Percentiles rank a stretch among this genome's conserved stretches.
Conservation (phyloP, 2,797 vertebrate species). For the Enteromius viviparus region DNA sequence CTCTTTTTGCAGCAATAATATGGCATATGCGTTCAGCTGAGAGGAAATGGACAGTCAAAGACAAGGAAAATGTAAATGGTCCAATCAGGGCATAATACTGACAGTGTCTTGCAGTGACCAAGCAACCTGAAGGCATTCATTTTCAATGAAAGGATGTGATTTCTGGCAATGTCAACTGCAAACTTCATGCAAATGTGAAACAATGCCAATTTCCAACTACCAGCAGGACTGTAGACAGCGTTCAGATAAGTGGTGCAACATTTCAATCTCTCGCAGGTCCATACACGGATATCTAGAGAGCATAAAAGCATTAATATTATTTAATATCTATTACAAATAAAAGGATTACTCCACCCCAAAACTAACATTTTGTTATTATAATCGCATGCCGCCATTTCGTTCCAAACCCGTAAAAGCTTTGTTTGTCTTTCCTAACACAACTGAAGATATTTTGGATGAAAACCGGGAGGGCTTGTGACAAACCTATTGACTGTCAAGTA, state of each 20-base stretch:
- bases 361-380: too few species aligned
- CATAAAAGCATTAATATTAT: background rate
- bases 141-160: slow-evolving; percentile 12
- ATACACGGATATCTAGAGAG: background rate
- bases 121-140: slow-evolving; percentile 23
- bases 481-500: too few species aligned
- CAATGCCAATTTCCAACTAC: background rate
- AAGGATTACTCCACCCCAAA: too few species aligned
- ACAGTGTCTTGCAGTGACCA: background rate
- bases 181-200: background rate
- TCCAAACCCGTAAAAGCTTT: too few species aligned
- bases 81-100: slow-evolving; percentile 1
- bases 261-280: background rate
- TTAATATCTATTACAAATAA: background rate
- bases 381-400: too few species aligned
- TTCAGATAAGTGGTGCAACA: background rate
- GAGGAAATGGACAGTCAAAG: background rate
- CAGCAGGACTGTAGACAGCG: background rate
- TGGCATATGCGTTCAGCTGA: background rate
- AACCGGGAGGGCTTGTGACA: too few species aligned
- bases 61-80: slow-evolving; percentile 4
- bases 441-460: too few species aligned
- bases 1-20: slow-evolving; percentile 9
- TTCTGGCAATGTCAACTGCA: background rate
- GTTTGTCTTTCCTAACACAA: too few species aligned